Evolutionary conservation across 2,113 vertebrate species (phyloP).

Genomic region (Acrocephalus kingi): DNA sequence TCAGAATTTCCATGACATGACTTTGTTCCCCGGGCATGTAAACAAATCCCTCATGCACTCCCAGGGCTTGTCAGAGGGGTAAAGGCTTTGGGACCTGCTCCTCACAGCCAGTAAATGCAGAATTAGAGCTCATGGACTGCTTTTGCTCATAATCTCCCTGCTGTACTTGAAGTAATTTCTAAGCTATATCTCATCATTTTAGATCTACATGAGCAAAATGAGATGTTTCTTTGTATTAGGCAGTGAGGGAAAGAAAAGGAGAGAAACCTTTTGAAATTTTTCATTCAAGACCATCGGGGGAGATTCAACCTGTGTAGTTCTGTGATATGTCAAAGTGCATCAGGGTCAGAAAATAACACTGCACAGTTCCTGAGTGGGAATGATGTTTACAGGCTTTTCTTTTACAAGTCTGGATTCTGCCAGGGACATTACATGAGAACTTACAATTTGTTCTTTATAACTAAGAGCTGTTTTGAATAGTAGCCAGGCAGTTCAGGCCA

Average conservation of each 20-base stretch:
- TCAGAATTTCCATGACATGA: slow-evolving; percentile 18
- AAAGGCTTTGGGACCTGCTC: not conserved
- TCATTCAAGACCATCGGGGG: not conserved
- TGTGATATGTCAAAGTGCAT: not conserved
- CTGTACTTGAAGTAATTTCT: not conserved
- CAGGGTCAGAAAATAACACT: not conserved
- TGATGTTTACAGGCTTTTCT: slow-evolving; percentile 55
- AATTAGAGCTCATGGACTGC: not conserved
- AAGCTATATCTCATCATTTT: not conserved
- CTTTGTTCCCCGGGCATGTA: not conserved
- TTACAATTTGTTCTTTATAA: slow-evolving; percentile 65
- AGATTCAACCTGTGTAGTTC: not conserved
- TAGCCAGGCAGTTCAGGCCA: slow-evolving; percentile 37
- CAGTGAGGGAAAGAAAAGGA: not conserved
- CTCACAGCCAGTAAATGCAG: not conserved
- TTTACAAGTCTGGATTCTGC: slow-evolving; percentile 44
- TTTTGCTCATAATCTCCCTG: not conserved
- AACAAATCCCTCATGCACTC: not conserved
- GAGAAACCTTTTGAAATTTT: not conserved
- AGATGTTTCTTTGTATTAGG: not conserved
- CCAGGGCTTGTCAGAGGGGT: rapidly evolving
- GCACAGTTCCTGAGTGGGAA: slow-evolving; percentile 29
- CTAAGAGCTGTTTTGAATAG: slow-evolving; percentile 24
- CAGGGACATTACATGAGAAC: slow-evolving; percentile 59
- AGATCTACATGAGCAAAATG: not conserved